These are phyloP conservation scores for Callyntrura guangdongensis DNA, from an alignment of 2,888 invertebrate species.

Conservation along the genomic window DNA sequence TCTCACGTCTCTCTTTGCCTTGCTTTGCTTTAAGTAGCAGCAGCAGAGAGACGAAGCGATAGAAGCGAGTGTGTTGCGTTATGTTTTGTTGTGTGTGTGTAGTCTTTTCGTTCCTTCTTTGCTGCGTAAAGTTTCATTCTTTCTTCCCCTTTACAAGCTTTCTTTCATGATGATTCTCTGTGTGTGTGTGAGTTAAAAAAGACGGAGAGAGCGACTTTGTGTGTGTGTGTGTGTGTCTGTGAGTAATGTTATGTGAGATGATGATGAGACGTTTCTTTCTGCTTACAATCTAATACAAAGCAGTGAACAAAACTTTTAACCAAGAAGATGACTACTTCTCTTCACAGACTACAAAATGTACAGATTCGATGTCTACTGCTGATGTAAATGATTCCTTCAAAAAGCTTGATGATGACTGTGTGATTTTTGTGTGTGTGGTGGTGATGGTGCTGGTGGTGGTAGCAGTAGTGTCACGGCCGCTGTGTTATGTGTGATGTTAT, in stretches of 20 bases:
- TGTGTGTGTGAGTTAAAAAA: background rate
- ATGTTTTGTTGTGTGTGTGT: slow-evolving; percentile 17
- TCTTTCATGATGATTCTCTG: slow-evolving; percentile 48
- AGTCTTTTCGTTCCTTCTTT: background rate
- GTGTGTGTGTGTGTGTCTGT: background rate
- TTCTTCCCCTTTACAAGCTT: slow-evolving; percentile 41
- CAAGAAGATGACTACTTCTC: slow-evolving; percentile 24
- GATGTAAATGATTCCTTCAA: background rate
- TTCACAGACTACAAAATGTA: too few relatives aligned
- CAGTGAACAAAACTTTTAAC: slow-evolving; percentile 24
- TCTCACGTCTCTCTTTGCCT: slow-evolving; percentile 9
- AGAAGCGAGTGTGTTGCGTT: background rate
- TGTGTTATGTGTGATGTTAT: background rate
- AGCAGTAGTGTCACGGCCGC: background rate
- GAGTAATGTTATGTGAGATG: slow-evolving; percentile 8
- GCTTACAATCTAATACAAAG: slow-evolving; percentile 24
- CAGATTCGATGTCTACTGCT: background rate
- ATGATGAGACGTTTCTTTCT: background rate
- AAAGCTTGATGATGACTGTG: slow-evolving; percentile 18
- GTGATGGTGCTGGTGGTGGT: background rate
- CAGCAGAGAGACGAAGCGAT: too few relatives aligned
- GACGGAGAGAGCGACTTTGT: background rate
- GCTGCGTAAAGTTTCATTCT: slow-evolving; percentile 31
- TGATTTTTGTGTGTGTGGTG: slow-evolving; percentile 22
- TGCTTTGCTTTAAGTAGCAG: slow-evolving; percentile 18